Evolutionary conservation across 2,113 vertebrate species (phyloP).

Genomic region (Callospermophilus lateralis): DNA sequence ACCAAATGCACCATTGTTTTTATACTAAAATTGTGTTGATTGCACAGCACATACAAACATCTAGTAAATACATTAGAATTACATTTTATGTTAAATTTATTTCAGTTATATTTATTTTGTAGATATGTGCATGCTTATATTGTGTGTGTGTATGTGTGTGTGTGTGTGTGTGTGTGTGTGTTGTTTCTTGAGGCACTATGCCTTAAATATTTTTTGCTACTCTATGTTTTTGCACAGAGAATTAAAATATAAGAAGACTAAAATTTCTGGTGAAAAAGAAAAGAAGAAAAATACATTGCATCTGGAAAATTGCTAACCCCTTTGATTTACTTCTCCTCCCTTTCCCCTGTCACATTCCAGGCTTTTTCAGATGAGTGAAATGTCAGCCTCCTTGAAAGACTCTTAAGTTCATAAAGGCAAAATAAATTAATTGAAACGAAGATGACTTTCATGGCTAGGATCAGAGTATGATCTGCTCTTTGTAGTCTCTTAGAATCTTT

Average conservation of each 20-base stretch:
- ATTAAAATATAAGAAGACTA: conserved; percentile 90
- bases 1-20: conserved; percentile 19
- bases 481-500: conserved; percentile 68
- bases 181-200: conserved; percentile 18
- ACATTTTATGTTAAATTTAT: background rate
- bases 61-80: conserved; percentile 15
- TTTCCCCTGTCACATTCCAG: conserved; percentile 92
- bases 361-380: conserved; percentile 91
- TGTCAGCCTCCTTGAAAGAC: conserved; percentile 89
- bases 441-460: conserved; percentile 83
- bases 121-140: background rate
- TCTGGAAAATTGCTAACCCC: conserved; percentile 91
- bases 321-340: conserved; percentile 93
- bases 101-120: conserved; percentile 14
- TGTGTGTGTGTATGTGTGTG: background rate
- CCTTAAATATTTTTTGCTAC: conserved; percentile 67
- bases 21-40: background rate
- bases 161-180: background rate
- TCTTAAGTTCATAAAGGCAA: conserved; percentile 91
- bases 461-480: conserved; percentile 84
- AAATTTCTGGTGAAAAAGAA: conserved; percentile 87
- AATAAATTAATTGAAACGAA: conserved; percentile 89
- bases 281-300: conserved; percentile 91
- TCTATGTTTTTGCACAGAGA: conserved; percentile 81
- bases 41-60: background rate